phyloP scores from a whole-genome alignment of 2,113 vertebrate species.

The Calyptommatus sinebrachiatus region DNA sequence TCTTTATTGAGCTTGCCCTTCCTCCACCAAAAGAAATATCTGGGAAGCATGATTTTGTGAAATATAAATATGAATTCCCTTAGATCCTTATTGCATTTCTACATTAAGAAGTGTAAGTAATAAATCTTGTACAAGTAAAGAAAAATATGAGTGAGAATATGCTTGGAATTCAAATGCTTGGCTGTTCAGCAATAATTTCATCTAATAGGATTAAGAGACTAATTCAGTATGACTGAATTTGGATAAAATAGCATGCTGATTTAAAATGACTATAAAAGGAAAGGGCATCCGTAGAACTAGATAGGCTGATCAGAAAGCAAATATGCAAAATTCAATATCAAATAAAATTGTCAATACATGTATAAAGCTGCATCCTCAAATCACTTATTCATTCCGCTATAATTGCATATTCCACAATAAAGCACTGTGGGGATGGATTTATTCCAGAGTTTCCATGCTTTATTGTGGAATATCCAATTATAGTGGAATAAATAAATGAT shows the following conservation, averaged over 20 bases:
- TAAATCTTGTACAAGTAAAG: neutral
- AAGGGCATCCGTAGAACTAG: conserved; percentile 14
- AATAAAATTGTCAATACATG: neutral
- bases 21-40: neutral
- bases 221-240: conserved; percentile 33
- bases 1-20: neutral
- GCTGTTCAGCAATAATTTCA: conserved; percentile 6
- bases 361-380: too few relatives aligned
- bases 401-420: too few relatives aligned
- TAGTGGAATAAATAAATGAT: too few relatives aligned
- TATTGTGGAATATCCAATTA: too few relatives aligned
- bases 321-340: conserved; percentile 19
- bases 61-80: neutral
- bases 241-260: conserved; percentile 35
- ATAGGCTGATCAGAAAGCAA: conserved; percentile 20
- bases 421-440: too few relatives aligned
- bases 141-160: neutral
- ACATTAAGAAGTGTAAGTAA: neutral
- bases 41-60: neutral
- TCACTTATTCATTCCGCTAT: too few relatives aligned
- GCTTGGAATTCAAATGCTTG: conserved; percentile 38
- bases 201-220: conserved; percentile 37
- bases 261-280: conserved; percentile 23
- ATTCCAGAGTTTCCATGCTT: too few relatives aligned
- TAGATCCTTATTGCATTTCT: neutral